Percentiles rank a stretch among this genome's conserved stretches.
phyloP scores from a whole-genome alignment of 2,113 vertebrate genomes.

The Casuarius casuarius region DNA sequence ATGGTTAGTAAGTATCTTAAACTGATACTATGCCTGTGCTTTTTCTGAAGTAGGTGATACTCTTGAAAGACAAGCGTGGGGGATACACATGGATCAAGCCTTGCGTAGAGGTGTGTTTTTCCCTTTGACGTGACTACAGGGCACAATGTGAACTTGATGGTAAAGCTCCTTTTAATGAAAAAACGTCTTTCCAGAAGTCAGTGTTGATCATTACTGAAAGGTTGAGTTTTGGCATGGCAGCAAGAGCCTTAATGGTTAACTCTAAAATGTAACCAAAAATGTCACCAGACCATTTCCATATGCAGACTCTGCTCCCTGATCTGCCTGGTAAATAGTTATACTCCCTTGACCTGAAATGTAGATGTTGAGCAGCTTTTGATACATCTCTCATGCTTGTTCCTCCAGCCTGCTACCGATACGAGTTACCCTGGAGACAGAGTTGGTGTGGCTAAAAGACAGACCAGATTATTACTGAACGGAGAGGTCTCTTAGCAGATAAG shows the following conservation, averaged over 20 bases:
- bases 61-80: accelerated
- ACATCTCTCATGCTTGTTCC: accelerated
- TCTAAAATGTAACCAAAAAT: background rate
- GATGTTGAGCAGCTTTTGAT: background rate
- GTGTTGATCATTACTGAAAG: background rate
- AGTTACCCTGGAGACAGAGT: background rate
- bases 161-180: background rate
- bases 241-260: background rate
- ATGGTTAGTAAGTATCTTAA: accelerated
- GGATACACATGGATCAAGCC: accelerated
- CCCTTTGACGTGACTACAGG: background rate
- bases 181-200: background rate
- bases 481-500: accelerated
- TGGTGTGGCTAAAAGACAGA: background rate
- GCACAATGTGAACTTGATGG: accelerated
- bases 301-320: background rate
- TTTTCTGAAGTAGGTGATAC: accelerated
- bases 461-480: background rate
- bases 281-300: accelerated
- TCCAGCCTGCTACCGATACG: accelerated
- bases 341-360: background rate
- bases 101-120: accelerated
- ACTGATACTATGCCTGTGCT: accelerated
- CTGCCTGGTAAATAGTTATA: background rate
- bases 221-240: background rate